A percentile compares a stretch with the other conserved stretches of the same genome.
Evolutionary conservation across 2,888 invertebrate species (phyloP).

Genomic region (Harpagoxenus sublaevis): DNA sequence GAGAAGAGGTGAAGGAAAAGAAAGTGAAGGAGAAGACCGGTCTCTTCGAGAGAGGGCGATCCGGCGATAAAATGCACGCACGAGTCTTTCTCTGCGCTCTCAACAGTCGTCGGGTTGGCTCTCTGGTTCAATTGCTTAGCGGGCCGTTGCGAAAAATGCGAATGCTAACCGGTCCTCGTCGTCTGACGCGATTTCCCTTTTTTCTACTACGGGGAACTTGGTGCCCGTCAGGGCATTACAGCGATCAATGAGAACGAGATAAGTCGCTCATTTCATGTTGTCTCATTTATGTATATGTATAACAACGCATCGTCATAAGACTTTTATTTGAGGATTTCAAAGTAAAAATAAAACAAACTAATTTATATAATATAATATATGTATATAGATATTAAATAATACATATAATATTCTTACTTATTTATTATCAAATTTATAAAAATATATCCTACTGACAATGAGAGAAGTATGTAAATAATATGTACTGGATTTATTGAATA

Average conservation of each 20-base stretch:
- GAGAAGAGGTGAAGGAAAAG: conserved; percentile 2
- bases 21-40: conserved; percentile 57
- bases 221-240: neutral
- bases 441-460: neutral
- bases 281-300: neutral
- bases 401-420: neutral
- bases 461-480: neutral
- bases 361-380: neutral
- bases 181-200: conserved; percentile 6
- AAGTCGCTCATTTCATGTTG: neutral
- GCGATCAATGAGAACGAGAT: conserved; percentile 20
- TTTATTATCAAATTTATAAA: neutral
- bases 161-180: conserved; percentile 45
- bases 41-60: conserved; percentile 18
- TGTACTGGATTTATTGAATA: neutral
- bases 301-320: neutral
- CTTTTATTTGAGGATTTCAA: neutral
- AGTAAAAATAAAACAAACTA: neutral
- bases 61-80: conserved; percentile 11
- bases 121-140: conserved; percentile 41
- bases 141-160: conserved; percentile 21
- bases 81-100: conserved; percentile 28
- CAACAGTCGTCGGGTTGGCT: conserved; percentile 18
- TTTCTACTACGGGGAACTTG: neutral
- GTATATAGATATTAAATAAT: neutral